A percentile compares a stretch with the other conserved stretches of the same genome.
phyloP scores from a whole-genome alignment of 2,888 invertebrate species.

The Antheraea assamensis region DNA sequence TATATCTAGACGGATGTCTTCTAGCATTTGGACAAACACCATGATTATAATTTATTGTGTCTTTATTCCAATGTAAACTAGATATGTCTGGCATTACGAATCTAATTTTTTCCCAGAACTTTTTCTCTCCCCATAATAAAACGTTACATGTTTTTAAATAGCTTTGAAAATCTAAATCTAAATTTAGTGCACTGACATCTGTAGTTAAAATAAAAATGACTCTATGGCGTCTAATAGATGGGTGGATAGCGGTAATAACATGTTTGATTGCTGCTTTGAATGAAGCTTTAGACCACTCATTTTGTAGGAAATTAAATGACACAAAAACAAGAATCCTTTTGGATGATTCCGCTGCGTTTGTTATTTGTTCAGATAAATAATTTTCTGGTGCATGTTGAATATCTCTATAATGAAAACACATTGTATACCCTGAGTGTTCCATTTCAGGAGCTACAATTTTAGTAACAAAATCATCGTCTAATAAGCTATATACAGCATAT shows the following conservation, averaged over 20 bases:
- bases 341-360: slow-evolving; percentile 84
- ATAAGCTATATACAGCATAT: slow-evolving; percentile 92
- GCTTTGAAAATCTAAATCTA: slow-evolving; percentile 89
- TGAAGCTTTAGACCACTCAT: slow-evolving; percentile 92
- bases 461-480: slow-evolving; percentile 88
- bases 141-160: slow-evolving; percentile 87
- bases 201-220: slow-evolving; percentile 79
- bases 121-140: slow-evolving; percentile 90
- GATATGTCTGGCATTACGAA: slow-evolving; percentile 90
- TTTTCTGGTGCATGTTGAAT: slow-evolving; percentile 83
- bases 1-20: slow-evolving; percentile 84
- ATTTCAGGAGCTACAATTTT: slow-evolving; percentile 88
- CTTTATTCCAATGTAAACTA: slow-evolving; percentile 84
- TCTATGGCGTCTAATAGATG: slow-evolving; percentile 84
- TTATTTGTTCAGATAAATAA: slow-evolving; percentile 83
- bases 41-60: slow-evolving; percentile 78
- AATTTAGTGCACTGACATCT: slow-evolving; percentile 87
- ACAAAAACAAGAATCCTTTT: slow-evolving; percentile 90
- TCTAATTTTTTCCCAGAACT: slow-evolving; percentile 94
- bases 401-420: slow-evolving; percentile 88
- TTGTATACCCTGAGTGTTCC: slow-evolving; percentile 84
- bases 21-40: slow-evolving; percentile 80
- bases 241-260: slow-evolving; percentile 84
- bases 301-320: slow-evolving; percentile 90
- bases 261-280: slow-evolving; percentile 91